Conservation (phyloP, 2,888 invertebrate genomes). For the Diploptera punctata region DNA sequence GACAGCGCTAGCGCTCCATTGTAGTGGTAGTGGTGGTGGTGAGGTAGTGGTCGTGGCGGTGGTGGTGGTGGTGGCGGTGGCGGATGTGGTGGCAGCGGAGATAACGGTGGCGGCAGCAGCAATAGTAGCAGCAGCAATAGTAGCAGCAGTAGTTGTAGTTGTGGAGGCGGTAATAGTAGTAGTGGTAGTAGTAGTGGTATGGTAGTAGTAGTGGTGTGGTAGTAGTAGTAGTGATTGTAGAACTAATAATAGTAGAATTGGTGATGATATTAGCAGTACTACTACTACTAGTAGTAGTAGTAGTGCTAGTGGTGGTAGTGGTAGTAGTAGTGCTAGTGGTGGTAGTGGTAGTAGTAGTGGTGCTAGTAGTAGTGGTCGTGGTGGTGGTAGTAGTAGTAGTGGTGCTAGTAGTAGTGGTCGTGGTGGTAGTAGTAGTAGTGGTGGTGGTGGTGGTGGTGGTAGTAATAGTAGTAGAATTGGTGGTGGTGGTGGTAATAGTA, state of each 20-base stretch:
- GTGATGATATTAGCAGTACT: not conserved
- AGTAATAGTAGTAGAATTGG: too few relatives aligned
- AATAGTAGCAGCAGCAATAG: slow-evolving; percentile 1
- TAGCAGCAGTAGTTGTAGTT: slow-evolving; percentile 20
- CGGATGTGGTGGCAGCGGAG: too few relatives aligned
- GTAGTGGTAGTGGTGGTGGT: slow-evolving; percentile 4
- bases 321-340: slow-evolving; percentile 10
- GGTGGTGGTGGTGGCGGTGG: not conserved
- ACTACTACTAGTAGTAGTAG: not conserved
- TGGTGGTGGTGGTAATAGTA: too few relatives aligned
- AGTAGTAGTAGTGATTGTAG: slow-evolving; percentile 5
- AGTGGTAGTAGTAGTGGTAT: slow-evolving; percentile 16
- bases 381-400: not conserved
- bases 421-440: slow-evolving; percentile 13
- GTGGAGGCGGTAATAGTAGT: too few relatives aligned
- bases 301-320: slow-evolving; percentile 2
- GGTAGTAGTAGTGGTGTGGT: not conserved
- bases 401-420: not conserved
- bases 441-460: not conserved
- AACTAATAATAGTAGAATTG: not conserved
- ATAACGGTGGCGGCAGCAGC: slow-evolving; percentile 2
- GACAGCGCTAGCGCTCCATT: too few relatives aligned
- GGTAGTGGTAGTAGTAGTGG: not conserved
- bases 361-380: not conserved
- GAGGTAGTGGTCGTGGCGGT: not conserved